Evolutionary conservation across 2,888 invertebrate genomes (phyloP), one percentile per base, ranked within the genome.

Genomic region (Argyra leucocephala): DNA sequence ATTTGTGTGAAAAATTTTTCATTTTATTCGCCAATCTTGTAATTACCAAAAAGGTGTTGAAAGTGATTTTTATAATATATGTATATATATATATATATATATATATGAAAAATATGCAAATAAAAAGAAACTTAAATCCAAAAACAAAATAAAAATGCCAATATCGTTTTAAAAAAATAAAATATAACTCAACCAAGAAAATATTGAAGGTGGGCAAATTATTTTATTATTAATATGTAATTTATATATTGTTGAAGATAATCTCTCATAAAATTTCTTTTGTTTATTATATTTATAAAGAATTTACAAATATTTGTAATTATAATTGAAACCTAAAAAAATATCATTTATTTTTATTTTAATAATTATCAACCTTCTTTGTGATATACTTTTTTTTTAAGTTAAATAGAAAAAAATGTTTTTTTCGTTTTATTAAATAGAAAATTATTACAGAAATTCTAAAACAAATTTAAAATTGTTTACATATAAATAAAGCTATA

Each of bases 111-210:
- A 31, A 31, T 10, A 31, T 5, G 18, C 48, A 48, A n/a, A n/a
- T 48, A 48, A 48, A 48, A 48, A 48, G 48, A 48, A n/a, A 48
- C 48, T 48, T 48, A n/a, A 18, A 48, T 48, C n/a, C 48, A n/a
- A 48, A 48, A 48, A 48, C 48, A 48, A 48, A 37, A 37, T 9
- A 12, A 37, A 37, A 48, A 48, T 48, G 15, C 18, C 48, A 48
- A 48, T 48, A 48, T 48, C 15, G 18, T 48, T 31, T 6, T 7
- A 31, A 31, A 31, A 31, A 31, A 31, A 12, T 18, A 3, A 3
- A 48, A 48, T 48, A 15, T 5, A 15, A 18, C n/a, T 48, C 15
- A 3, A n/a, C n/a, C n/a, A n/a, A n/a, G n/a, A n/a, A n/a, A 9
- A 15, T 15, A n/a, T 15, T 48, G 48, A 48, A 48, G 48, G 18